phyloP scores from a whole-genome alignment of 2,113 vertebrate species.

The Myrmophylax atrothorax region DNA sequence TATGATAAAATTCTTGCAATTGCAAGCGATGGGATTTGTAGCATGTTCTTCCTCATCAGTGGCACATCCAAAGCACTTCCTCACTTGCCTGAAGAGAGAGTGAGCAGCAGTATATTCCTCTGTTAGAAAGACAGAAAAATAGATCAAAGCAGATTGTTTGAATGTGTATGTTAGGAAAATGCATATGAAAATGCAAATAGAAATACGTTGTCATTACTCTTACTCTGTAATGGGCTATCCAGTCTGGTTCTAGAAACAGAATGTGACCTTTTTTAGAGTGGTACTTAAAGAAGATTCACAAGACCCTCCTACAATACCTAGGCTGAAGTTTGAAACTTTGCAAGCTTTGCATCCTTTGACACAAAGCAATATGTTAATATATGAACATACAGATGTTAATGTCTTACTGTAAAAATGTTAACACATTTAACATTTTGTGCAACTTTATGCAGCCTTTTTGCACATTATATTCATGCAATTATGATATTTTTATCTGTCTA shows the following conservation, averaged over 20 bases:
- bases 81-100: background rate
- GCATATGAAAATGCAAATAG: background rate
- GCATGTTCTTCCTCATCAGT: background rate
- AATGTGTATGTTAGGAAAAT: background rate
- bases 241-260: background rate
- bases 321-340: background rate
- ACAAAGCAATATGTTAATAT: background rate
- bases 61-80: background rate
- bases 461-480: background rate
- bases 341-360: background rate
- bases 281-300: background rate
- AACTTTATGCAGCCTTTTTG: background rate
- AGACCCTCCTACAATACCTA: background rate
- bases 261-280: background rate
- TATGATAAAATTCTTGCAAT: background rate
- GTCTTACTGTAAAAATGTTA: background rate
- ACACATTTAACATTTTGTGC: background rate
- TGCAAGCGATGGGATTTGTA: background rate
- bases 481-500: background rate
- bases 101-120: accelerated
- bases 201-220: background rate
- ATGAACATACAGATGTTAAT: background rate
- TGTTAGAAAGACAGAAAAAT: background rate
- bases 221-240: background rate
- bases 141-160: background rate